These are phyloP conservation scores for Macrosiphum euphorbiae DNA, from an alignment of 2,888 invertebrate species.

Conservation along the genomic window DNA sequence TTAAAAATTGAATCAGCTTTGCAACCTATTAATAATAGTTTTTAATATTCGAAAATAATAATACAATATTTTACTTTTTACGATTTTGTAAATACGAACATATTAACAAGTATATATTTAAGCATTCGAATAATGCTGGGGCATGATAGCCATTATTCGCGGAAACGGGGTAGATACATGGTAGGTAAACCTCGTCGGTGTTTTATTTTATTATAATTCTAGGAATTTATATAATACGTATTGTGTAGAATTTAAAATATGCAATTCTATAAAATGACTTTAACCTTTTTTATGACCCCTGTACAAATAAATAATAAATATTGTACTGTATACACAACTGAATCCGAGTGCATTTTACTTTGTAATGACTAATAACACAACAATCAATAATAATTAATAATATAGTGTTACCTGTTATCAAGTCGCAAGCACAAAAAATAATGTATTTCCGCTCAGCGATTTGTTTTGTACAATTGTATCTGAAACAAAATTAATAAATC, in stretches of 20 bases:
- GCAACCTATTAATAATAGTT: too few relatives aligned
- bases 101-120: background rate
- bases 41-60: too few relatives aligned
- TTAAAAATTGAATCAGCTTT: background rate
- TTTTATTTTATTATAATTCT: background rate
- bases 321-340: background rate
- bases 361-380: background rate
- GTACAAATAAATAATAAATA: background rate
- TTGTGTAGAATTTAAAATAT: background rate
- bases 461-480: background rate
- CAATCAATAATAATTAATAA: background rate
- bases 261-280: background rate
- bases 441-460: background rate
- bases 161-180: background rate
- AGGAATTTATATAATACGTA: background rate
- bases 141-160: background rate
- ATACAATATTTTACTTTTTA: too few relatives aligned
- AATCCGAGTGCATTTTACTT: background rate
- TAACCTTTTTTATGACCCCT: background rate
- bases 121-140: background rate
- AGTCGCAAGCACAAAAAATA: background rate
- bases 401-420: background rate
- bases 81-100: too few relatives aligned
- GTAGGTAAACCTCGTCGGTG: background rate
- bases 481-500: background rate